Evolutionary conservation across 37 sponge, comb jelly and placozoan genomes (phyloP), one percentile per base, ranked within the genome.

Genomic region (Aplysina aerophoba): DNA sequence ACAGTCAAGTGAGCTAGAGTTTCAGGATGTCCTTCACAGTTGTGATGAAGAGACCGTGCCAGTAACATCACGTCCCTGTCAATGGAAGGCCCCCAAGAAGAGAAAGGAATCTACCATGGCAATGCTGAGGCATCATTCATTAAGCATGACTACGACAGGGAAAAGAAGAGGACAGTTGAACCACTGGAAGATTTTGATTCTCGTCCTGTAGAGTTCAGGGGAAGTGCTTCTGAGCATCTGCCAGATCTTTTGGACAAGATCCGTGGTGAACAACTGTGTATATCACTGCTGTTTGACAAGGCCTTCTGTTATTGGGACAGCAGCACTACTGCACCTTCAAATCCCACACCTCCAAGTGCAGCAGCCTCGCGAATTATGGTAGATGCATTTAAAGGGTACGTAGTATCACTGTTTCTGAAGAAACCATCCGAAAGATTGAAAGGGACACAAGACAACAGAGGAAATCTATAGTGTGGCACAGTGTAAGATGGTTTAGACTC

Each of bases 81-180:
- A 87, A 30, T 91, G 91, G 87, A 91, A 91, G n/a, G 56, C 74
- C 68, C 87, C 87, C 6, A 86, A 79, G 64, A 80, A 57, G 41
- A 50, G 85, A 19, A 87, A 87, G 79, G 87, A 80, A 5, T 69
- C 81, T 67, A 40, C 83, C 8, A 20, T 91, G 59, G 56, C 36
- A 33, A 73, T 90, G 41, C 83, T 22, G 65, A 85, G 14, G 79
- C 86, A 11, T 14, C 39, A 14, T 84, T 91, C 67, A 64, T 71
- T 28, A 83, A 87, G 81, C 85, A 84, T 84, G 91, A 71, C 33
- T 87, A 87, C 66, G 74, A 71, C 24, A 78, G 69, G 63, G 30
- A 35, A 19, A 67, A 39, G 27, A 91, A 91, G 54, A 61, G 65
- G 20, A 79, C 35, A 24, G 21, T 79, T 0, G 39, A 79, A 33